Base-by-base conservation (phyloP, 2,888 invertebrate species). In the Achlya flavicornis region DNA sequence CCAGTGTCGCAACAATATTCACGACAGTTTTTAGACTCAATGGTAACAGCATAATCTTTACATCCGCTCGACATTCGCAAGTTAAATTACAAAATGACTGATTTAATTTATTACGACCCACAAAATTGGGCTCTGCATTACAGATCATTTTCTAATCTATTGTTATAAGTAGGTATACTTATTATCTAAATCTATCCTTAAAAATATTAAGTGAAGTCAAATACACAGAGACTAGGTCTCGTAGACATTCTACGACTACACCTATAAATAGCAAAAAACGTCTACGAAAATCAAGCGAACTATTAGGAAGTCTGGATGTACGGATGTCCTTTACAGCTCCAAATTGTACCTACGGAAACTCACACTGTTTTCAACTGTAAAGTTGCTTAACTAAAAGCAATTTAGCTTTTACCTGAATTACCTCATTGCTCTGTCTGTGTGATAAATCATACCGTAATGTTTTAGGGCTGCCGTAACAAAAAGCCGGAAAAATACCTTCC, bases 81-180 rank as follows among this genome's bases (percentile, higher is more conserved):
- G 69, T 67, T 75, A 73, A 79, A 81, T 81, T 80, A 76, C 76
- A 69, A 75, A 77, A 75, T 78, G 70, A 67, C 65, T 63, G 61
- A 69, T 64, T 65, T 65, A 73, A 75, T 66, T 66, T 60, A 64
- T 64, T 58, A 64, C 64, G 19, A 35, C 64, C 43, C 14, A 60
- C 41, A 60, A 43, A 60, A 60, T 60, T 41, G 43, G 16, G 3
- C 41, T 11, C 14, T 0, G 11, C 7, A 53, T 53, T 53, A 53
- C 19, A 53, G 19, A 53, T 19, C 16, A 53, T 19, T 53, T 53
- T 19, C 19, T 19, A 7, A 19, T 16, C 10, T 46, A 46, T 46
- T 46, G 46, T 46, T n/a, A 46, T 7, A 46, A 46, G n/a, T n/a
- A 46, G n/a, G 0, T 7, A 46, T 46, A 14, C 2, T 26, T 26